Base-by-base conservation (phyloP, 1,140 invertebrate genomes). In the Drosophila jambulina region DNA sequence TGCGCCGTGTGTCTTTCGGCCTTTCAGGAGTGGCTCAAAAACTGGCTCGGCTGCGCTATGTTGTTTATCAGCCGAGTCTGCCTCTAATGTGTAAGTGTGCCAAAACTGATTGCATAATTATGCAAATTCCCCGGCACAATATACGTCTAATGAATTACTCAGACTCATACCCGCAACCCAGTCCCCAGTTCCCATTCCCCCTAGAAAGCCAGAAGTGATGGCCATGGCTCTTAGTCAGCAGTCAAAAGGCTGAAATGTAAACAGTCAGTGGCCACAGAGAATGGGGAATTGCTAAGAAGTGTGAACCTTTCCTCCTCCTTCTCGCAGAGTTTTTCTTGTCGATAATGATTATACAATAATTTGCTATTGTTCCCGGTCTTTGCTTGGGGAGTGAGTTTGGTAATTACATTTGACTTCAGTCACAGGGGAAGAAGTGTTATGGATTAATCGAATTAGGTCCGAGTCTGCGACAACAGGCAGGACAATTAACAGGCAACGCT, bases 51-150 rank as follows among this genome's bases (percentile, higher is more conserved):
- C 62, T 36, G 54, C 15, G 46, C 63, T 58, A 43, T 45, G 48
- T 80, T 87, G 85, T 87, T 87, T 87, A 90, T 88, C 84, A 87
- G 84, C 51, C 62, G 84, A n/a, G 53, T 84, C 85, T 88, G 85
- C 78, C 81, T 60, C 77, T 91, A 90, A 88, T 90, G 85, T 85
- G 85, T 88, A 88, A 88, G 85, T 88, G 74, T 88, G 85, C 85
- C 85, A 90, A 78, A 88, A 88, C 74, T 90, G 85, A 88, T 88
- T 88, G 85, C 85, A 88, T 88, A 90, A 88, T 88, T 88, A 88
- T 88, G 85, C 85, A 88, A 88, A 88, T 88, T 70, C 70, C 36
- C 43, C 48, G 32, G 78, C 80, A 88, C 85, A 90, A 90, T 88
- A 70, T 85, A 84, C 77, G 62, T 78, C 85, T 88, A 88, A 88